Evolutionary conservation across 2,113 vertebrate species (phyloP), one percentile per base, ranked within the genome.

Genomic region (Tachysurus vachellii): DNA sequence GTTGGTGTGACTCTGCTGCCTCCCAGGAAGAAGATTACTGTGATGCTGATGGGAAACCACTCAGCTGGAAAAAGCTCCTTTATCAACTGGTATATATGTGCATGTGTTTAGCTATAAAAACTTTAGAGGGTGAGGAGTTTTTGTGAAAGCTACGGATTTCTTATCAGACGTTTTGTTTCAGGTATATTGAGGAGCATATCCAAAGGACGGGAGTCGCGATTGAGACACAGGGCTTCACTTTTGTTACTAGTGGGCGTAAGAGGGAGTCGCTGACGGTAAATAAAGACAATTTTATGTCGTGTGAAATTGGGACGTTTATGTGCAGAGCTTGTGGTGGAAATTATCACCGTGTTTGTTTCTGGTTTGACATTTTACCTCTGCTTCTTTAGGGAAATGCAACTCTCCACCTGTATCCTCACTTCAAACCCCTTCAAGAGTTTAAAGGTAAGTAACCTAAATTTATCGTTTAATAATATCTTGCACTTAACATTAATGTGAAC

Each of bases 181-280:
- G 96, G 96, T 97, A 96, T 59, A 93, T 97, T 10, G 96, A 96
- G 81, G 96, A 97, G 89, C 96, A 96, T 88, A 95, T 96, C n/a
- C 96, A 97, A 88, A 95, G 95, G 62, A 96, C 96, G 4, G 96
- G 96, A 4, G 96, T 97, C 26, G 96, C 96, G 12, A 96, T 97
- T 50, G 96, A 96, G 93, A 97, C 96, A 0, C 96, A 96, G 88
- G 96, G 96, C 47, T 97, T 97, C 86, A 96, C 94, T 56, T 96
- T 97, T 86, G 94, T 97, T n/a, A 96, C 96, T 26, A 97, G 93
- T 85, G 96, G 96, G 12, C 95, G 95, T 79, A 96, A 97, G 91
- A 94, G 96, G 89, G 96, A 97, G 86, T 96, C 96, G 23, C 95
- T 97, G 79, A 97, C 96, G 21, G 96, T 97, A 84, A 95, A 95